Percentiles rank a stretch among this genome's conserved stretches.
phyloP scores from a whole-genome alignment of 2,113 vertebrate genomes.

The Odobenus rosmarus region DNA sequence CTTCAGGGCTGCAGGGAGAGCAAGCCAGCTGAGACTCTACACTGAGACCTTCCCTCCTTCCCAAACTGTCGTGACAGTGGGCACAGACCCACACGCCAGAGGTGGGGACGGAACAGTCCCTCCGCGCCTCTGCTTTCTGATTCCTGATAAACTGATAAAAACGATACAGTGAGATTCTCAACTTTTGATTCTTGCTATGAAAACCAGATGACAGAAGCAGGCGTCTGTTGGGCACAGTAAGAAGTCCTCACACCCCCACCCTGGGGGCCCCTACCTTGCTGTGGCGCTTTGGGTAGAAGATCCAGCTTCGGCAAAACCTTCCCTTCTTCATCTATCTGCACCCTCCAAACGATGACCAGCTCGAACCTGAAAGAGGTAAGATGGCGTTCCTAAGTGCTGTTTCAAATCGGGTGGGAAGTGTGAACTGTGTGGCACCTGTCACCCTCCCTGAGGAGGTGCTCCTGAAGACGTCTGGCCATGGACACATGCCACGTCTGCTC shows the following conservation, averaged over 20 bases:
- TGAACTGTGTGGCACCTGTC: no score
- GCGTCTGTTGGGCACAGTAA: neutral
- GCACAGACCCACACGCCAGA: accelerated
- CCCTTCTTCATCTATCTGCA: constrained; percentile 85
- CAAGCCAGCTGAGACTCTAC: neutral
- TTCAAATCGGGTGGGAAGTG: neutral
- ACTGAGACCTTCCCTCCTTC: neutral
- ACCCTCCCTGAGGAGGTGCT: neutral
- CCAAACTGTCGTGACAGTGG: accelerated
- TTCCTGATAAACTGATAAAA: neutral
- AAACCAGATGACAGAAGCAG: neutral
- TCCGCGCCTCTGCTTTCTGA: neutral
- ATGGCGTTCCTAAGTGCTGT: neutral
- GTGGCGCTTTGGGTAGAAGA: constrained; percentile 88
- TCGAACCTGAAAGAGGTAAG: constrained; percentile 83
- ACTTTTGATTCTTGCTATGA: neutral
- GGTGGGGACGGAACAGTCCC: neutral
- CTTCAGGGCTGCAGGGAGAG: constrained; percentile 82
- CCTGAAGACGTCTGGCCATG: neutral
- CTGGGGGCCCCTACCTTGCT: constrained; percentile 81
- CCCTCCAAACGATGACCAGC: constrained; percentile 88
- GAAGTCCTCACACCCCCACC: no score
- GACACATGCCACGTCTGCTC: neutral
- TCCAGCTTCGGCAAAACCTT: constrained; percentile 85
- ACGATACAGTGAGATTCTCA: neutral